Percentiles rank a stretch among this genome's conserved stretches.
Evolutionary conservation across 2,888 invertebrate genomes (phyloP).

Genomic region (Hemistola chrysoprasaria): DNA sequence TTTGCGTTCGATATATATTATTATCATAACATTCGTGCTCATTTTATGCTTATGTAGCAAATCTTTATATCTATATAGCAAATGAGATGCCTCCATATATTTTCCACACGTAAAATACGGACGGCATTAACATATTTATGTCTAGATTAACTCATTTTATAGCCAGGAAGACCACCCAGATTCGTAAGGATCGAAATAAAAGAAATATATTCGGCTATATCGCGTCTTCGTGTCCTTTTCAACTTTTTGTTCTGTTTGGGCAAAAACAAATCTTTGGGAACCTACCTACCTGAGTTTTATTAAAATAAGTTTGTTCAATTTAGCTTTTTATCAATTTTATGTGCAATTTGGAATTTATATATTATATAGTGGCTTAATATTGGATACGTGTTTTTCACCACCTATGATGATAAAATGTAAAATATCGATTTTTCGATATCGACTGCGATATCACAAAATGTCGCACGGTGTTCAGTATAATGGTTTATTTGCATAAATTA

Average conservation of each 20-base stretch:
- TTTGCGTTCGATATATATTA: no score
- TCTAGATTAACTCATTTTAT: conserved; percentile 17
- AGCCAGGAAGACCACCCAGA: conserved; percentile 43
- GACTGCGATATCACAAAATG: not conserved
- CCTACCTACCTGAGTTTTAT: conserved; percentile 14
- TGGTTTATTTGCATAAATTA: no score
- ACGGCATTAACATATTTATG: conserved; percentile 8
- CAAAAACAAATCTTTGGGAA: conserved; percentile 11
- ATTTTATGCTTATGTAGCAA: no score
- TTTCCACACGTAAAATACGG: conserved; percentile 8
- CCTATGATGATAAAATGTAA: not conserved
- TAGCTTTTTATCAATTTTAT: conserved; percentile 15
- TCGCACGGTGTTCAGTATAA: no score
- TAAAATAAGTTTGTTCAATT: conserved; percentile 12
- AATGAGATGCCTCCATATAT: conserved; percentile 1
- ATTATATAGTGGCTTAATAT: conserved; percentile 1
- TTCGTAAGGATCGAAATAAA: conserved; percentile 34
- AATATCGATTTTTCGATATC: not conserved
- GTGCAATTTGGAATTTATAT: conserved; percentile 5
- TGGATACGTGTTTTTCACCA: conserved; percentile 8
- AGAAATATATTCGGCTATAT: conserved; percentile 35
- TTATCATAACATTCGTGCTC: no score
- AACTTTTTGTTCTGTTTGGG: conserved; percentile 15
- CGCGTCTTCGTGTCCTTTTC: conserved; percentile 36
- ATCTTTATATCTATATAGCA: not conserved